These are phyloP conservation scores for Rostratula benghalensis DNA, from an alignment of 2,113 vertebrate species.

Conservation along the genomic window DNA sequence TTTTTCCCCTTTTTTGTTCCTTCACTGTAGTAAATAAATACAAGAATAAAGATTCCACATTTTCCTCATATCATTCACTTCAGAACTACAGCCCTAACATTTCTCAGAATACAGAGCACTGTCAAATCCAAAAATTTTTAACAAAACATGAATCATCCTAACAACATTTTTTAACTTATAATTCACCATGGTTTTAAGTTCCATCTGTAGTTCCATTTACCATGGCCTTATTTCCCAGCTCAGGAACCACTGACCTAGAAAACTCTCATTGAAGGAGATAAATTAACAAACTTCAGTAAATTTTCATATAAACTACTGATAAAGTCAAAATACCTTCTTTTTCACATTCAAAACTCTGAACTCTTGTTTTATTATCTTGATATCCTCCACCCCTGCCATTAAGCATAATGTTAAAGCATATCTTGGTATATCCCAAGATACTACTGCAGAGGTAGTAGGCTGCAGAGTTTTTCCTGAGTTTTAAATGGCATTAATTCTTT, in stretches of 20 bases:
- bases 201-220: conserved; percentile 7
- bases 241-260: conserved; percentile 54
- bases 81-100: neutral
- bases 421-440: neutral
- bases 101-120: neutral
- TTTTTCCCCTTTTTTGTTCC: neutral
- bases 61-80: neutral
- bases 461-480: neutral
- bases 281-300: conserved; percentile 13
- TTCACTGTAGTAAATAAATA: neutral
- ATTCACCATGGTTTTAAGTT: neutral
- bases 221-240: conserved; percentile 19
- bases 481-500: neutral
- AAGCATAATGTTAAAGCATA: neutral
- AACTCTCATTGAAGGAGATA: conserved; percentile 20
- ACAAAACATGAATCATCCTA: neutral
- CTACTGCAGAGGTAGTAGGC: neutral
- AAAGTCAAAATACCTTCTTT: neutral
- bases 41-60: neutral
- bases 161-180: neutral
- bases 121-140: neutral
- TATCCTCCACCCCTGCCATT: neutral
- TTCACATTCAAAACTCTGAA: neutral
- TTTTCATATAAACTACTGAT: neutral
- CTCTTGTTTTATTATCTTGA: neutral